Conservation (phyloP, 1,140 invertebrate species). For the Drosophila prosaltans region DNA sequence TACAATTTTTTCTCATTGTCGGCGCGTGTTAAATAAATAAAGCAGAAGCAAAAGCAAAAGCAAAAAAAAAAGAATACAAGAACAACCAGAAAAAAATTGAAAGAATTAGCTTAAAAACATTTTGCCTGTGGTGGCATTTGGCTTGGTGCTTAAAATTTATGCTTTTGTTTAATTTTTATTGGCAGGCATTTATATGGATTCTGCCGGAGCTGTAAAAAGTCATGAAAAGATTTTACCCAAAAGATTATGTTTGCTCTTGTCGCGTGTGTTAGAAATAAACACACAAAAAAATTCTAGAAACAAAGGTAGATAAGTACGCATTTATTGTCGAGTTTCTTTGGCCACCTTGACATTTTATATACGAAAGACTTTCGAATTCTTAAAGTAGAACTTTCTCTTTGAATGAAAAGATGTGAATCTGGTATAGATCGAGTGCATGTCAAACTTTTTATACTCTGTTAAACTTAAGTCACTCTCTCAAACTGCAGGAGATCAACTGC, state of each 20-base stretch:
- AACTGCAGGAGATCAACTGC: too few species aligned
- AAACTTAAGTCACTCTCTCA: too few species aligned
- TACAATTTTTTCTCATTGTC: conserved; percentile 51
- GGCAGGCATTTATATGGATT: conserved; percentile 37
- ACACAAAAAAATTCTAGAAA: neutral
- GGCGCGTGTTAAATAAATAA: conserved; percentile 62
- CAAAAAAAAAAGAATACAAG: neutral
- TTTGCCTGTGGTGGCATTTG: conserved; percentile 10
- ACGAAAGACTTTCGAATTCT: too few species aligned
- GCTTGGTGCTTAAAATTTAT: conserved; percentile 34
- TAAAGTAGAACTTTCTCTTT: too few species aligned
- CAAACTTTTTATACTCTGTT: too few species aligned
- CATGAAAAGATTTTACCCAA: conserved; percentile 39
- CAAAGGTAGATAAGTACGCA: neutral
- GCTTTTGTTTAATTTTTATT: conserved; percentile 69
- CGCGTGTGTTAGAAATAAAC: neutral
- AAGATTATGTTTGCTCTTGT: conserved; percentile 15
- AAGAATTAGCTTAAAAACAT: conserved; percentile 56
- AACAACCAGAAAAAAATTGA: conserved; percentile 32
- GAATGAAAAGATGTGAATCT: too few species aligned
- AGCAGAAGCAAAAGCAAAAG: neutral
- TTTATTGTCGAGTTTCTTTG: neutral
- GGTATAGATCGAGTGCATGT: too few species aligned
- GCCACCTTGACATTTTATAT: neutral
- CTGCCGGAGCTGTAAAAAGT: conserved; percentile 12